Evolutionary conservation across 2,888 invertebrate species (phyloP), one percentile per base, ranked within the genome.

Genomic region (Trissolcus brochymenae): DNA sequence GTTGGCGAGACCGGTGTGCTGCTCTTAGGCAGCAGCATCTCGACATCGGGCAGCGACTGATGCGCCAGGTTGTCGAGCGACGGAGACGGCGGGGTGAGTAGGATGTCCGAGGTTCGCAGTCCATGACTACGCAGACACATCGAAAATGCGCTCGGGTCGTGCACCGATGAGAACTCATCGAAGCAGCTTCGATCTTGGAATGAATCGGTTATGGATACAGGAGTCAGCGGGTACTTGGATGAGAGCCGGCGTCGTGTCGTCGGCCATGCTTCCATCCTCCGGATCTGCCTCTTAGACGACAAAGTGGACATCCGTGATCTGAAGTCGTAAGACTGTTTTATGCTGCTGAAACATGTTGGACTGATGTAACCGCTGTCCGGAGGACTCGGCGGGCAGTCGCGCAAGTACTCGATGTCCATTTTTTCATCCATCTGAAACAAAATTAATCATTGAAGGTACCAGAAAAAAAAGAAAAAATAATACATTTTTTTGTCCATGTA

Each of bases 351-450:
- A 6, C 2, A 46, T 2, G 40, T 16, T 7, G 67, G 75, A n/a
- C 77, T 79, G 14, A 77, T 21, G 50, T 79, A 79, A 2, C 79
- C 79, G 40, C 79, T 79, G 64, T 79, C 79, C 50, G 59, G 55
- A 4, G 60, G 62, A 55, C 65, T 72, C 35, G 61, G 21, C 25
- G 70, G 66, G 9, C 57, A 70, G 29, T 74, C 67, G 3, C 70
- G 68, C 16, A 66, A 68, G 16, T 62, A 55, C 40, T 71, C 64
- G n/a, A 61, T 75, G 1, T 65, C 64, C 73, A 64, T 66, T 14
- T 46, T 65, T 17, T 74, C 73, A 2, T 72, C 71, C 78, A 75
- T 78, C 71, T 56, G 14, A 14, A 56, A 40, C 0, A 29, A 46
- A 43, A 43, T 41, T 3, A 43, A 14, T 0, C 9, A 6, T 4